These are phyloP conservation scores for Carduelis carduelis DNA, from an alignment of 2,797 vertebrate species.

Conservation along the genomic window DNA sequence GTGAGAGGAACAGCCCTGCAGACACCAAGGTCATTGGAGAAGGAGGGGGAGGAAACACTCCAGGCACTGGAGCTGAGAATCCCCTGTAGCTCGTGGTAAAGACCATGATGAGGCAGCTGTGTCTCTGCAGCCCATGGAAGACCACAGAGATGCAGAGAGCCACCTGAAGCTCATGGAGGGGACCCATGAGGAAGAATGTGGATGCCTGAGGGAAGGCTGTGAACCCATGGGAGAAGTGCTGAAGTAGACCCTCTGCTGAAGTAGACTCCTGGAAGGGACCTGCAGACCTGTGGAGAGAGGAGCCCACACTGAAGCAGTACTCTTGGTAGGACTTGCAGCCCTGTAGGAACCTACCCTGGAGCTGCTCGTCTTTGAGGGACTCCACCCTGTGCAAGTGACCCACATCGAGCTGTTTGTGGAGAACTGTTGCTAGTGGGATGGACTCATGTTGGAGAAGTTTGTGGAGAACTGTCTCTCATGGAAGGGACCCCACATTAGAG, in stretches of 20 bases:
- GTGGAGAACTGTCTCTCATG: background rate
- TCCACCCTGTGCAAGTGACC: background rate
- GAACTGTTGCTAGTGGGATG: background rate
- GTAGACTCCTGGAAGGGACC: too few relatives aligned
- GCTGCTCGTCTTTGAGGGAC: background rate
- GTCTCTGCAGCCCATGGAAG: background rate
- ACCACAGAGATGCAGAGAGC: too few relatives aligned
- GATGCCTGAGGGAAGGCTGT: background rate
- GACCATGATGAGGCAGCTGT: background rate
- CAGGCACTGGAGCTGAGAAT: background rate
- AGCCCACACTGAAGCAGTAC: background rate
- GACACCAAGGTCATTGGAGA: background rate
- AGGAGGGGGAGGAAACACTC: background rate
- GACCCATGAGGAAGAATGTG: rapidly evolving
- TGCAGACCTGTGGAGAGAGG: background rate
- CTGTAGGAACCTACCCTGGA: background rate
- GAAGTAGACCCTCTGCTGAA: background rate
- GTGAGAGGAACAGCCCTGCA: background rate
- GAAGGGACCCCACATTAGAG: background rate
- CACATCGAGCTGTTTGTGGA: background rate
- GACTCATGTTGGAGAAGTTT: background rate
- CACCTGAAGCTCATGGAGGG: background rate
- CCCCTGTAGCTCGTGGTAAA: rapidly evolving
- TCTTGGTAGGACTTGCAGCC: background rate
- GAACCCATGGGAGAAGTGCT: background rate